Evolutionary conservation across 1,140 invertebrate genomes (phyloP), one percentile per base, ranked within the genome.

Genomic region (Mactra quadrangularis): DNA sequence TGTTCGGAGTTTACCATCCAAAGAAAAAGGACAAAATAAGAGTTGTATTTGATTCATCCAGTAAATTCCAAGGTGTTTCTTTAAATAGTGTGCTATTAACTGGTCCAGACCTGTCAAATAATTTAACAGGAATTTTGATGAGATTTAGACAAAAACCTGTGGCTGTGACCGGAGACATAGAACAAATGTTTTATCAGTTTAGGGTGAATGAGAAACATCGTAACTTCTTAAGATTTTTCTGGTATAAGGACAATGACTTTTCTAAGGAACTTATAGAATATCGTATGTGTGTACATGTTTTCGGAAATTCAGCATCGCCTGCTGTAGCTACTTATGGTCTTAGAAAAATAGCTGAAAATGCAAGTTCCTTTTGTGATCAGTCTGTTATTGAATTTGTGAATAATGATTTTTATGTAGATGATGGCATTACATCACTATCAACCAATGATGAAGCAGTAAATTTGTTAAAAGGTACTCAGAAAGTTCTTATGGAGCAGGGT

Each of bases 41-140:
- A 22, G 76, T 25, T 13, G 84, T 85, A 1, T 85, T 85, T 62
- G 84, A 85, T 45, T 76, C 84, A 3, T 57, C 70, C 1, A 57
- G 41, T 17, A 47, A 41, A 41, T 82, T 60, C 29, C 25, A 79
- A 15, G 88, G 84, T 19, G 59, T 78, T 22, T 91, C 89, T n/a
- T 66, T 90, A 0, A 90, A 90, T 64, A 33, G 77, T 17, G 29
- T 71, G 11, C 57, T 89, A 17, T 27, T 85, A 13, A n/a, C 59
- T 11, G 89, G 87, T 15, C 92, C 93, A n/a, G 89, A 89, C 66
- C 47, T 94, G 0, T 92, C 93, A 85, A 89, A 53, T 52, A 82
- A 53, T 35, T 50, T 87, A 19, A 33, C 82, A 15, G 86, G 79
- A 6, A 68, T 89, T 13, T 64, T 89, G 0, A 22, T 87, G 3